A percentile compares a stretch with the other conserved stretches of the same genome.
phyloP scores from a whole-genome alignment of 2,113 vertebrate genomes.

The Takifugu flavidus region DNA sequence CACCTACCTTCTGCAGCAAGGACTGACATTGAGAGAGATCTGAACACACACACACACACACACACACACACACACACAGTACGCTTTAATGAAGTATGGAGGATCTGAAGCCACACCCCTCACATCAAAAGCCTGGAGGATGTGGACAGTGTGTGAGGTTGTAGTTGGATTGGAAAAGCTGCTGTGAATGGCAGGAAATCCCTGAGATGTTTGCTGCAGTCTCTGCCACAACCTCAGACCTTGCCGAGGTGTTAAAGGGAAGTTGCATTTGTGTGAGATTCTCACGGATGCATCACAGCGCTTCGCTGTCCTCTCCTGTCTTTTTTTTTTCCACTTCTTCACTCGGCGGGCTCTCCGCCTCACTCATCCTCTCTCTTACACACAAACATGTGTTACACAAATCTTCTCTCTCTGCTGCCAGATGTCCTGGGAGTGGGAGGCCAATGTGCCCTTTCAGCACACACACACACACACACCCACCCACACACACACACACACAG shows the following conservation, averaged over 20 bases:
- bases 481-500: conserved; percentile 45
- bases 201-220: conserved; percentile 73
- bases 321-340: neutral
- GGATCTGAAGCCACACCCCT: conserved; percentile 38
- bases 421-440: conserved; percentile 67
- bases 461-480: conserved; percentile 54
- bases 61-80: conserved; percentile 20
- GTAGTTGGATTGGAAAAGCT: conserved; percentile 44
- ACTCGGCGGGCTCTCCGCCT: neutral
- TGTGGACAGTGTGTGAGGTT: conserved; percentile 41
- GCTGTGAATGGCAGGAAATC: conserved; percentile 78
- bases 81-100: conserved; percentile 50
- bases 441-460: conserved; percentile 63
- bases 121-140: conserved; percentile 53
- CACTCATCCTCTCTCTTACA: conserved; percentile 28
- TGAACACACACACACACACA: conserved; percentile 16
- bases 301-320: conserved; percentile 1
- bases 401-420: conserved; percentile 57
- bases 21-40: conserved; percentile 49
- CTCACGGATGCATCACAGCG: neutral
- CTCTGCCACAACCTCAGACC: conserved; percentile 48
- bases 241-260: conserved; percentile 48
- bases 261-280: conserved; percentile 41
- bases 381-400: conserved; percentile 53
- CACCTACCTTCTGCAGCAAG: conserved; percentile 48